Percentiles rank a stretch among this genome's conserved stretches.
These are phyloP conservation scores for Rhodinocichla rosea DNA, from an alignment of 2,113 vertebrate species.

Conservation along the genomic window DNA sequence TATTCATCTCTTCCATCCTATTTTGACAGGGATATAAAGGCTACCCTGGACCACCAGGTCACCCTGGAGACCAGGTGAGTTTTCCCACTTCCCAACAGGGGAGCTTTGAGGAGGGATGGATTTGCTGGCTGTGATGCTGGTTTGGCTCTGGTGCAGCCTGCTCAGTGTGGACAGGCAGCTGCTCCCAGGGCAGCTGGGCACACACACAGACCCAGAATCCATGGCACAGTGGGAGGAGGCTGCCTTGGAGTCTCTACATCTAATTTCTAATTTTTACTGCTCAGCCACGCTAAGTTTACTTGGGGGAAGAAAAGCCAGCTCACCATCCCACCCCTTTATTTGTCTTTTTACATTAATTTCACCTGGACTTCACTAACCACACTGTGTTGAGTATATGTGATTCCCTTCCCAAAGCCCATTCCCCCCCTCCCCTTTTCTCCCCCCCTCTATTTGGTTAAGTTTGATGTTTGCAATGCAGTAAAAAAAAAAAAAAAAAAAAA, in stretches of 20 bases:
- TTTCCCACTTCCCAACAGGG: neutral
- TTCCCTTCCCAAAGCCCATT: neutral
- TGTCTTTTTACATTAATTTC: conserved; percentile 2
- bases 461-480: neutral
- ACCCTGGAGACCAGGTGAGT: conserved; percentile 94
- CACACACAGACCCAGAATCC: neutral
- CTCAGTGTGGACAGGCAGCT: neutral
- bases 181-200: neutral
- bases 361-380: conserved; percentile 1
- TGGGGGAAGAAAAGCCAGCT: neutral
- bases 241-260: neutral
- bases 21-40: conserved; percentile 87
- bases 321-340: neutral
- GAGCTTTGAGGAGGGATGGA: neutral
- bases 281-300: neutral
- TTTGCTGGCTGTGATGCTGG: neutral
- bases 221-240: neutral
- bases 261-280: neutral
- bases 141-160: neutral
- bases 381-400: neutral
- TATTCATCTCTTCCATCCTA: neutral
- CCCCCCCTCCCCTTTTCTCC: neutral
- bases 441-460: conserved; percentile 51
- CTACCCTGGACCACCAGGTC: conserved; percentile 88
- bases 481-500: neutral